Percentiles rank a stretch among this genome's conserved stretches.
phyloP scores from a whole-genome alignment of 2,888 invertebrate genomes.

The Thera obeliscata region DNA sequence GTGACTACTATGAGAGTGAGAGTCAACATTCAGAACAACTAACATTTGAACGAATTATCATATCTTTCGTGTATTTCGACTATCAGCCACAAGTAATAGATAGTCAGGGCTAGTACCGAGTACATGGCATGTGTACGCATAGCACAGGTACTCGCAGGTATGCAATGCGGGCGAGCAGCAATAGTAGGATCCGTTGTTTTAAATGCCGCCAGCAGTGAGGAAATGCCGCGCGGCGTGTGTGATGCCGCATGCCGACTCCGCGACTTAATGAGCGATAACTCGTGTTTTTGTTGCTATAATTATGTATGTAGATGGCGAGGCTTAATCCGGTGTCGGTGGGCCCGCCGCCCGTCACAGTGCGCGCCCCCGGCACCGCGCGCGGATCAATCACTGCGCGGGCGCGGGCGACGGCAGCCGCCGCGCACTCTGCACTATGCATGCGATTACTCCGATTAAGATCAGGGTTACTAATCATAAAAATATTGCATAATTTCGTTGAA shows the following conservation, averaged over 20 bases:
- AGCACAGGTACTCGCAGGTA: neutral
- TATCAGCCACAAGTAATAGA: neutral
- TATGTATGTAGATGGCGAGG: slow-evolving; percentile 50
- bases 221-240: slow-evolving; percentile 30
- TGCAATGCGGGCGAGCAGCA: neutral
- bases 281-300: slow-evolving; percentile 40
- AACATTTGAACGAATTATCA: neutral
- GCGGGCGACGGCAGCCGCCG: slow-evolving; percentile 40
- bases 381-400: slow-evolving; percentile 44
- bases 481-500: slow-evolving; percentile 11
- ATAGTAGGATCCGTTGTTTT: slow-evolving; percentile 7
- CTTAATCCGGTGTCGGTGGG: slow-evolving; percentile 44
- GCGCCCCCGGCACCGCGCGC: neutral
- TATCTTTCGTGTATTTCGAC: neutral
- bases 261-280: slow-evolving; percentile 42
- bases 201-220: slow-evolving; percentile 7
- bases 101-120: neutral
- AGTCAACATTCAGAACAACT: neutral
- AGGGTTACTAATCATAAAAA: slow-evolving; percentile 9
- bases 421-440: slow-evolving; percentile 16
- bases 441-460: slow-evolving; percentile 12
- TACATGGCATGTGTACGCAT: neutral
- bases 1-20: too few relatives aligned
- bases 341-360: slow-evolving; percentile 30
- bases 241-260: slow-evolving; percentile 22